phyloP scores from a whole-genome alignment of 2,888 invertebrate genomes.

The Pheosia tremula region DNA sequence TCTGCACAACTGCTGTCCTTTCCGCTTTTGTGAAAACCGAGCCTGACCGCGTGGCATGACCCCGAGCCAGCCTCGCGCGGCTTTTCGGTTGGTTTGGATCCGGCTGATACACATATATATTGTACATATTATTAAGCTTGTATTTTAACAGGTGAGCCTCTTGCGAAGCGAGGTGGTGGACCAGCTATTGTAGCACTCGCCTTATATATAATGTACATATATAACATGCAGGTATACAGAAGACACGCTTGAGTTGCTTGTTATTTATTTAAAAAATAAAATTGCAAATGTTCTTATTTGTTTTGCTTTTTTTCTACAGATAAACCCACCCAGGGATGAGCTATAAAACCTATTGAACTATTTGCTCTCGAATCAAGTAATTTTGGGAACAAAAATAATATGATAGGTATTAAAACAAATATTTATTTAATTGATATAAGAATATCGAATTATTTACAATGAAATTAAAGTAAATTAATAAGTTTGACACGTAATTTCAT shows the following conservation, averaged over 20 bases:
- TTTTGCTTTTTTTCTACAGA: slow-evolving; percentile 45
- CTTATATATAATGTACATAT: background rate
- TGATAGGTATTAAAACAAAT: slow-evolving; percentile 79
- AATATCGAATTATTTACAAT: slow-evolving; percentile 83
- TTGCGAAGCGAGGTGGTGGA: slow-evolving; percentile 16
- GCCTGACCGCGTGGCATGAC: no score
- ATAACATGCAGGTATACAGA: background rate
- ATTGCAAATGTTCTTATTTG: slow-evolving; percentile 20
- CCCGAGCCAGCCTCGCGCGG: no score
- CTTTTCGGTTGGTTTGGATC: no score
- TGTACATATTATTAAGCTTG: slow-evolving; percentile 10
- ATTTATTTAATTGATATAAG: slow-evolving; percentile 82
- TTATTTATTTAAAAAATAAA: slow-evolving; percentile 28
- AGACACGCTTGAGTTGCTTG: slow-evolving; percentile 27
- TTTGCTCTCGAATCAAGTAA: background rate
- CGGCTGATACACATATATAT: slow-evolving; percentile 5
- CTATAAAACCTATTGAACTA: slow-evolving; percentile 33
- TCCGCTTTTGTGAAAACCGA: no score
- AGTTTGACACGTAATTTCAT: slow-evolving; percentile 77
- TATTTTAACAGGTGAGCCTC: slow-evolving; percentile 31
- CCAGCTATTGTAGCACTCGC: slow-evolving; percentile 1
- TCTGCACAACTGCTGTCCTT: no score
- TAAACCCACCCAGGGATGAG: slow-evolving; percentile 43
- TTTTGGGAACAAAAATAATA: slow-evolving; percentile 41
- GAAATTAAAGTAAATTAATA: slow-evolving; percentile 78